These are phyloP conservation scores for Lacanobia wlatinum DNA, from an alignment of 2,888 invertebrate species.

Conservation along the genomic window DNA sequence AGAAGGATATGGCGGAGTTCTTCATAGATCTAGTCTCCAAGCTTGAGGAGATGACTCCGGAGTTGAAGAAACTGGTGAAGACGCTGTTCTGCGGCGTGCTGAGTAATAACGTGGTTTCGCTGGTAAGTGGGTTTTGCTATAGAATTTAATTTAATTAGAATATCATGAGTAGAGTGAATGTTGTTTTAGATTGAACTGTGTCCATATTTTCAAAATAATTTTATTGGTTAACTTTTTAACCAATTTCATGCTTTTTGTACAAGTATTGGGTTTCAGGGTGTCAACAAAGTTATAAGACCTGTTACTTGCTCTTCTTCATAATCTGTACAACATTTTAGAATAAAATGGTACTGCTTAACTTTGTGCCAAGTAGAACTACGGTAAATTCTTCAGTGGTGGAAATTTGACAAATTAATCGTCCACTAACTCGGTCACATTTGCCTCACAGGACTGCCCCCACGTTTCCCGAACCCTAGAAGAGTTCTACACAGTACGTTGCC, in stretches of 20 bases:
- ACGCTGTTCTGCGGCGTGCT: constrained; percentile 97
- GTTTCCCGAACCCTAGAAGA: constrained; percentile 98
- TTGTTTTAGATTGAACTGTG: too few relatives aligned
- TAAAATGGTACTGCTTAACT: too few relatives aligned
- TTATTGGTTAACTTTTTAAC: too few relatives aligned
- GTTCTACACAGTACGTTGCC: constrained; percentile 98
- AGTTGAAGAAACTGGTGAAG: constrained; percentile 96
- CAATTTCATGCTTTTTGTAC: too few relatives aligned
- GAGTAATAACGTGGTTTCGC: constrained; percentile 98
- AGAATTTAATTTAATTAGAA: too few relatives aligned
- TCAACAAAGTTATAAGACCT: background rate
- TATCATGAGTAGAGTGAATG: too few relatives aligned
- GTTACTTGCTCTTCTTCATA: background rate
- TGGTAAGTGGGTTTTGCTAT: constrained; percentile 88
- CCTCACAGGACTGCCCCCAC: constrained; percentile 96
- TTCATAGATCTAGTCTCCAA: constrained; percentile 99
- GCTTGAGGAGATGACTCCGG: constrained; percentile 98
- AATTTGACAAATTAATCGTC: background rate
- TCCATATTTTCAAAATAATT: background rate
- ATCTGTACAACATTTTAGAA: too few relatives aligned
- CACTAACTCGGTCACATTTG: background rate
- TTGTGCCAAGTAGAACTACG: too few relatives aligned
- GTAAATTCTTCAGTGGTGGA: too few relatives aligned
- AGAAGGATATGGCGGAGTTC: constrained; percentile 99
- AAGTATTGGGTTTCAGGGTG: too few relatives aligned